These are phyloP conservation scores for Pterophyllum scalare DNA, from an alignment of 2,113 vertebrate genomes.

Conservation along the genomic window DNA sequence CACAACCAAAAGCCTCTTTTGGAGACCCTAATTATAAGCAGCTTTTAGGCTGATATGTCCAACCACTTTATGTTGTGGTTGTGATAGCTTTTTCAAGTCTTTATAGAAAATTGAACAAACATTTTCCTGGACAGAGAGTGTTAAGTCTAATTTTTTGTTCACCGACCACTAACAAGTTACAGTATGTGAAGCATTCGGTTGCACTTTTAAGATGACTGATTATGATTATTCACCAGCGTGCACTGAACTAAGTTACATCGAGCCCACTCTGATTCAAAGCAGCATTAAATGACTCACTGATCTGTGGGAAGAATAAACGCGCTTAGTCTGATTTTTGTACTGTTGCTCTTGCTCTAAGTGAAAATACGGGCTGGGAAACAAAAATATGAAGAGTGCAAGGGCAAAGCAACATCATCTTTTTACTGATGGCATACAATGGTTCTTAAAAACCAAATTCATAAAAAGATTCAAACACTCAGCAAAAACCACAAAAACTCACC, in stretches of 20 bases:
- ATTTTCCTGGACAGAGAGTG: too few relatives aligned
- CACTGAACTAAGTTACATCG: conserved; percentile 11
- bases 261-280: conserved; percentile 7
- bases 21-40: conserved; percentile 52
- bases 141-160: not conserved
- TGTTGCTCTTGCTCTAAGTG: not conserved
- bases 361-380: not conserved
- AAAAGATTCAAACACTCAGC: not conserved
- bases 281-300: conserved; percentile 17
- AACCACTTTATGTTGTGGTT: conserved; percentile 18
- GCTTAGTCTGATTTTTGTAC: not conserved
- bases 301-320: not conserved
- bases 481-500: conserved; percentile 79
- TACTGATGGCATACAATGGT: not conserved
- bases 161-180: not conserved
- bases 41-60: conserved; percentile 26
- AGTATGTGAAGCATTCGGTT: not conserved
- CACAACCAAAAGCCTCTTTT: conserved; percentile 46
- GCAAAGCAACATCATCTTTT: not conserved
- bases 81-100: not conserved
- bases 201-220: conserved; percentile 19
- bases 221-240: not conserved
- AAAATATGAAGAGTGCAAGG: not conserved
- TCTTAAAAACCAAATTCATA: not conserved
- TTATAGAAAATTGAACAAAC: not conserved